These are phyloP conservation scores for Hyphantria cunea DNA, from an alignment of 1,140 invertebrate species.

Conservation along the genomic window DNA sequence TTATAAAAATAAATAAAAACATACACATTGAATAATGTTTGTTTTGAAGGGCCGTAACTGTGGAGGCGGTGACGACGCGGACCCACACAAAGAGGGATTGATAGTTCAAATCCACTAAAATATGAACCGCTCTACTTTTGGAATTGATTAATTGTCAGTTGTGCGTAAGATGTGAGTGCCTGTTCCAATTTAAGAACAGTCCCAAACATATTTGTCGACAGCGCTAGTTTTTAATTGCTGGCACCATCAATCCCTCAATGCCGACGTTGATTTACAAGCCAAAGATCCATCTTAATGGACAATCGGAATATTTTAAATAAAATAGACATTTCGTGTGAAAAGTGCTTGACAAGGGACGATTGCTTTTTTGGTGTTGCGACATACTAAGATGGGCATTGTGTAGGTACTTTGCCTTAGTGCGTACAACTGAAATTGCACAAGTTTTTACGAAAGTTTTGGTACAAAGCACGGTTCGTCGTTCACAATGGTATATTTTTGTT, in stretches of 20 bases:
- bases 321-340: constrained; percentile 37
- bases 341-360: constrained; percentile 37
- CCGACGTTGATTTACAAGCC: constrained; percentile 44
- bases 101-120: constrained; percentile 65
- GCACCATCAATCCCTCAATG: constrained; percentile 50
- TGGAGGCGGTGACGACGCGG: constrained; percentile 59
- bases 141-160: constrained; percentile 77
- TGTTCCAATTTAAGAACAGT: constrained; percentile 60
- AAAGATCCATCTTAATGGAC: constrained; percentile 33
- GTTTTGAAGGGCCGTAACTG: constrained; percentile 57
- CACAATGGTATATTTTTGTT: constrained; percentile 80
- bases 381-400: constrained; percentile 21
- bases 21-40: constrained; percentile 74
- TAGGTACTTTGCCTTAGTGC: constrained; percentile 47
- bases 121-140: constrained; percentile 68
- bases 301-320: constrained; percentile 28
- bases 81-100: constrained; percentile 79
- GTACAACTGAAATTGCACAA: constrained; percentile 72
- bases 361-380: constrained; percentile 40
- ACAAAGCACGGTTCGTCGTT: constrained; percentile 60
- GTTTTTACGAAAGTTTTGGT: constrained; percentile 72
- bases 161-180: constrained; percentile 45
- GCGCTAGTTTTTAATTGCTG: constrained; percentile 56
- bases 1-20: constrained; percentile 75
- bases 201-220: constrained; percentile 56